Conservation (phyloP, 2,888 invertebrate genomes). For the Pyrgus malvae region DNA sequence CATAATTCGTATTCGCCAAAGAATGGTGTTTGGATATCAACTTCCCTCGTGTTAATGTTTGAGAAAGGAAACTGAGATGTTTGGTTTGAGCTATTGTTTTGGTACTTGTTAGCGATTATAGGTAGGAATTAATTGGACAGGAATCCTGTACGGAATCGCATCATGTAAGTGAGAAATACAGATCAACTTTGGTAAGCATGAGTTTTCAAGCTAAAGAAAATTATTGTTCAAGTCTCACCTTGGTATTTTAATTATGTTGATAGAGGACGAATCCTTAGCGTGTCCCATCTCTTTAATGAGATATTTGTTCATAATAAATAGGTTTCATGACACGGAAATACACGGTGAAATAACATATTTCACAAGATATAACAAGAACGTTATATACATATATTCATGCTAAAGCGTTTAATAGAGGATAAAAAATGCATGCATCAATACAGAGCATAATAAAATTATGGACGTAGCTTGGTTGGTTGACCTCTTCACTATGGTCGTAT, state of each 20-base stretch:
- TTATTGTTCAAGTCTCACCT: no score
- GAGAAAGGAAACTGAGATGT: slow-evolving; percentile 14
- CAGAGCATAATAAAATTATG: neutral
- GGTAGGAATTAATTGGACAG: neutral
- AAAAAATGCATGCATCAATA: neutral
- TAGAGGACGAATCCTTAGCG: no score
- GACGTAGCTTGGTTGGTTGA: neutral
- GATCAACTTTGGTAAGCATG: no score
- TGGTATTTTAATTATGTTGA: no score
- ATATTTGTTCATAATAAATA: no score
- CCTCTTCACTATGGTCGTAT: neutral
- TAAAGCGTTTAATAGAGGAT: neutral
- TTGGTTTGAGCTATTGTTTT: slow-evolving; percentile 18
- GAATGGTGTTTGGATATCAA: slow-evolving; percentile 44
- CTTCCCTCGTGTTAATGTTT: slow-evolving; percentile 28
- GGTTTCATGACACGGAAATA: no score
- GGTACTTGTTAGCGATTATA: neutral
- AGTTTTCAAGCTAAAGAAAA: no score
- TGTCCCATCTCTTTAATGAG: no score
- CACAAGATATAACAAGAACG: no score
- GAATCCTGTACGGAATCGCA: no score
- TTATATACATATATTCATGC: neutral
- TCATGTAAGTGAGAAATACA: no score
- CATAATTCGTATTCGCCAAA: slow-evolving; percentile 32
- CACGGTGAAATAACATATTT: no score